Conservation (phyloP, 2,797 vertebrate species). For the Rhinella marina region DNA sequence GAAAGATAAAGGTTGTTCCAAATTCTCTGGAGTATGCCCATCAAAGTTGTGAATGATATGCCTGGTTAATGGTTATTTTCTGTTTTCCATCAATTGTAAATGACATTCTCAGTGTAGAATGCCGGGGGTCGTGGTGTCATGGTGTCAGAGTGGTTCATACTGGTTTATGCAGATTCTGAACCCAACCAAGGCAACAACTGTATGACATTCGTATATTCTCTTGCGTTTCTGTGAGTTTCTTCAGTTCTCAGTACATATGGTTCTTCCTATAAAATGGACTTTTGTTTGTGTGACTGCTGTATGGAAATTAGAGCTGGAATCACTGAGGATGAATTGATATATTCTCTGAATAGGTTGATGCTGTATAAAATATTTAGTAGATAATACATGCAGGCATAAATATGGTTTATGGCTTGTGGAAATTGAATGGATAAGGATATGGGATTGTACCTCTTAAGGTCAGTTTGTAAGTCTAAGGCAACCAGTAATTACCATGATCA, state of each 20-base stretch:
- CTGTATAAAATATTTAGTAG: background rate
- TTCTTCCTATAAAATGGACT: background rate
- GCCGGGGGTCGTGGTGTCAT: background rate
- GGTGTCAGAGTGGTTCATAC: background rate
- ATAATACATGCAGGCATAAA: background rate
- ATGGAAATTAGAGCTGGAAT: background rate
- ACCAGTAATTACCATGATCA: background rate
- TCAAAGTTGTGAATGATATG: background rate
- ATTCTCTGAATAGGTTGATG: background rate
- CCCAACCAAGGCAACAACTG: background rate
- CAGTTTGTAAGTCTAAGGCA: background rate
- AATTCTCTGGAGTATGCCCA: background rate
- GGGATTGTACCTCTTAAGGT: background rate
- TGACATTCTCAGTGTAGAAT: background rate
- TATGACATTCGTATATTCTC: background rate
- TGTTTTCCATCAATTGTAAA: background rate
- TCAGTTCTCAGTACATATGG: background rate
- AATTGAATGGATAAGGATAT: background rate
- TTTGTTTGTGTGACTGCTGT: background rate
- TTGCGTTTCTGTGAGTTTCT: background rate
- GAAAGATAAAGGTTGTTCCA: background rate
- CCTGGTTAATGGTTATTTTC: background rate
- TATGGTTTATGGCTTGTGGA: background rate
- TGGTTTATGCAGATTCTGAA: background rate
- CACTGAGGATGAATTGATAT: background rate